Conservation (phyloP, 2,797 vertebrate species). For the Selene dorsalis region DNA sequence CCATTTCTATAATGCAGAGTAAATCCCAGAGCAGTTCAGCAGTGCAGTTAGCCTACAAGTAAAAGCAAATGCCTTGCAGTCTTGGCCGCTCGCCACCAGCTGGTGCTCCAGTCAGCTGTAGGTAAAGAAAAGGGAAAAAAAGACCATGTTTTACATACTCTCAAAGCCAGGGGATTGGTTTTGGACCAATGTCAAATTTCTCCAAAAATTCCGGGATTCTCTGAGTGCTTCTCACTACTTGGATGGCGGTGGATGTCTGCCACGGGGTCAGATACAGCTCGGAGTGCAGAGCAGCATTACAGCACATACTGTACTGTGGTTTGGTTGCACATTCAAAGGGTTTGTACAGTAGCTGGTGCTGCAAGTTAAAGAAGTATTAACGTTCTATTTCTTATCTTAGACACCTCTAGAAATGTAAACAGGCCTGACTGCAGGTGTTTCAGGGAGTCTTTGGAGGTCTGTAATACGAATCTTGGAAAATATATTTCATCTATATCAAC, state of each 20-base stretch:
- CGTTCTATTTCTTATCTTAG: neutral
- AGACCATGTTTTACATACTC: slow-evolving; percentile 72
- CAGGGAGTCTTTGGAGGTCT: slow-evolving; percentile 10
- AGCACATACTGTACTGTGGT: slow-evolving; percentile 9
- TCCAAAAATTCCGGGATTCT: slow-evolving; percentile 62
- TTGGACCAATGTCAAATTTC: slow-evolving; percentile 77
- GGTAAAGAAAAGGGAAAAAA: slow-evolving; percentile 68
- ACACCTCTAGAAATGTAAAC: slow-evolving; percentile 48
- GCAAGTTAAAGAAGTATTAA: slow-evolving; percentile 21
- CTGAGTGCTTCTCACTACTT: slow-evolving; percentile 42
- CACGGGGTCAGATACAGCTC: slow-evolving; percentile 71
- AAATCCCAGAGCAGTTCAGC: slow-evolving; percentile 74
- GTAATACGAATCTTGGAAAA: slow-evolving; percentile 11
- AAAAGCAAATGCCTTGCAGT: slow-evolving; percentile 79
- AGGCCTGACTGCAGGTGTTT: slow-evolving; percentile 63
- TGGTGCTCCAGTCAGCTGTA: slow-evolving; percentile 80
- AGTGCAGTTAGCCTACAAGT: slow-evolving; percentile 74
- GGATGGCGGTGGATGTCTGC: slow-evolving; percentile 58
- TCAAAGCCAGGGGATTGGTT: slow-evolving; percentile 73
- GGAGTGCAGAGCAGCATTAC: slow-evolving; percentile 53
- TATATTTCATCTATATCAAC: slow-evolving; percentile 10
- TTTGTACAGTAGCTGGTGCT: slow-evolving; percentile 18
- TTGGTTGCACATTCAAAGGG: slow-evolving; percentile 51
- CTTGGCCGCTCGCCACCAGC: slow-evolving; percentile 81
- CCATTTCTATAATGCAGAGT: slow-evolving; percentile 74